Conservation (phyloP, 2,113 vertebrate species). For the Oxyruncus cristatus region DNA sequence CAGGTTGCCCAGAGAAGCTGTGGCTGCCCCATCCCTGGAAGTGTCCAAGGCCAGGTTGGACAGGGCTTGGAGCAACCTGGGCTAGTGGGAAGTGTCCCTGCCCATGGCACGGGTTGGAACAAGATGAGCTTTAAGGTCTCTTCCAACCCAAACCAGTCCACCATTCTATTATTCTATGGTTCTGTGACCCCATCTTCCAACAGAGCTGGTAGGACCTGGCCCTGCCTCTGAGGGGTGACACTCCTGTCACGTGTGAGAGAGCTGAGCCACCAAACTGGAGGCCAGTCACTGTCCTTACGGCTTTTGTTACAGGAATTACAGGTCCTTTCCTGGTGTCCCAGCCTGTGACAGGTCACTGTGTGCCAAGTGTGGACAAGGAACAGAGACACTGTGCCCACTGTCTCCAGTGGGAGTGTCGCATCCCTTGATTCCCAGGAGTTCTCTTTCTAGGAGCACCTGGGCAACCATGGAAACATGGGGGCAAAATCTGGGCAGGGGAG, state of each 20-base stretch:
- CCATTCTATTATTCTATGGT: neutral
- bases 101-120: neutral
- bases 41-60: neutral
- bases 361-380: rapidly evolving
- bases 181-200: neutral
- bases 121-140: rapidly evolving
- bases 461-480: neutral
- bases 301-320: neutral
- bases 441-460: neutral
- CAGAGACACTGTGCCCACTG: rapidly evolving
- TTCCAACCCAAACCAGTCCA: neutral
- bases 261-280: neutral
- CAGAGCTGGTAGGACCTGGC: neutral
- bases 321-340: neutral
- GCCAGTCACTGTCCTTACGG: neutral
- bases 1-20: neutral
- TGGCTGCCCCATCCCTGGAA: neutral
- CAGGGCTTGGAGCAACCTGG: neutral
- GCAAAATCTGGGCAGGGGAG: neutral
- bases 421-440: too few relatives aligned
- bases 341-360: neutral
- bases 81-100: neutral
- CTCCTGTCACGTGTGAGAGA: neutral
- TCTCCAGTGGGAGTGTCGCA: neutral
- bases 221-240: neutral